A percentile compares a stretch with the other conserved stretches of the same genome.
phyloP scores from a whole-genome alignment of 2,113 vertebrate species.

The Ahaetulla prasina region DNA sequence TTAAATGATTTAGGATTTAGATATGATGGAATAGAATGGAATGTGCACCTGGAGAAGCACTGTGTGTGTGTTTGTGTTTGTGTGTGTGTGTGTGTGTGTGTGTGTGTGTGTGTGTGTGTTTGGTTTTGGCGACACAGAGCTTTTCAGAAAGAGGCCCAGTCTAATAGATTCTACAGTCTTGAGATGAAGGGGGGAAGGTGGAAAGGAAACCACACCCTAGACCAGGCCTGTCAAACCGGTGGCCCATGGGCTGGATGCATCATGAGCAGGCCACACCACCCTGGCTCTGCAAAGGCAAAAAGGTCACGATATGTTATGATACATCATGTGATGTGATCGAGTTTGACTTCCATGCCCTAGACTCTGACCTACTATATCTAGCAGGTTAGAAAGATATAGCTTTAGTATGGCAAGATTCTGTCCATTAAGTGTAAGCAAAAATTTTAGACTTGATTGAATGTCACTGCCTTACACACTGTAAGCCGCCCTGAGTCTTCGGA shows the following conservation, averaged over 20 bases:
- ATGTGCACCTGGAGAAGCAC: neutral
- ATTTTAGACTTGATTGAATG: neutral
- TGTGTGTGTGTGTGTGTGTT: rapidly evolving
- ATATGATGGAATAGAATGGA: neutral
- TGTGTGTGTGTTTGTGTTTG: rapidly evolving
- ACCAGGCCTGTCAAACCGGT: too few relatives aligned
- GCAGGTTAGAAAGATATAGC: neutral
- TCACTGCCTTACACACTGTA: too few relatives aligned
- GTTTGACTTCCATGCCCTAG: neutral
- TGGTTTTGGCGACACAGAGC: neutral
- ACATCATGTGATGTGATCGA: too few relatives aligned
- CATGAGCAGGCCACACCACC: too few relatives aligned
- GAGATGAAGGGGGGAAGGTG: neutral
- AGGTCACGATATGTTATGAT: too few relatives aligned
- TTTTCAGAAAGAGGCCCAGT: neutral
- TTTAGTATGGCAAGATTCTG: neutral
- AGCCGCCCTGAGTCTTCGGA: too few relatives aligned
- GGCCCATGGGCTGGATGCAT: too few relatives aligned
- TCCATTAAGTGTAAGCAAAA: neutral
- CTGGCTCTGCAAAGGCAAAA: too few relatives aligned
- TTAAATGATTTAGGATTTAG: neutral
- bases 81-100: too few relatives aligned
- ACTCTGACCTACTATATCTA: neutral
- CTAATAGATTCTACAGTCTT: neutral
- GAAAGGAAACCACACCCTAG: neutral